phyloP scores from a whole-genome alignment of 2,797 vertebrate species.

The Poliocrania exsul region DNA sequence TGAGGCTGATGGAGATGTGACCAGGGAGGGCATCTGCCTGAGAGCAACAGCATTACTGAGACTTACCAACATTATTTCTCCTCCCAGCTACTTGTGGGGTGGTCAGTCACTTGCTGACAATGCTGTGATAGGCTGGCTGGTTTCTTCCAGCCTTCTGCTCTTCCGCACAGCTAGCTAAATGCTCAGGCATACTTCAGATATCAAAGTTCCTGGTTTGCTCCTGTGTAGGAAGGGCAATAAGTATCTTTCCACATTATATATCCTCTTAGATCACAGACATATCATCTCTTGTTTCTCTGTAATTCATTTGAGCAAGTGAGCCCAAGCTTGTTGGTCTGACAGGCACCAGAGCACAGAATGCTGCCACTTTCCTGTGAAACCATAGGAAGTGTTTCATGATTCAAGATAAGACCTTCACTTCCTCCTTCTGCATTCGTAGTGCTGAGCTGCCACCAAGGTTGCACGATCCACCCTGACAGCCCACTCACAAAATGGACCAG shows the following conservation, averaged over 20 bases:
- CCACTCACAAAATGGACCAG: conserved; percentile 78
- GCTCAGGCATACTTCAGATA: background rate
- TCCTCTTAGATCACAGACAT: background rate
- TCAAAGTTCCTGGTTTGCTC: background rate
- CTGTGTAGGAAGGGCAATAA: background rate
- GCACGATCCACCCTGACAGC: background rate
- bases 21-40: background rate
- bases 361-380: background rate
- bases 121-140: background rate
- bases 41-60: background rate
- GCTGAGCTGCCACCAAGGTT: background rate
- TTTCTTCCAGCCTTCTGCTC: background rate
- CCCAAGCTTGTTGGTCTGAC: background rate
- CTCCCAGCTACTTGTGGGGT: background rate
- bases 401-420: conserved; percentile 70
- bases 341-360: background rate
- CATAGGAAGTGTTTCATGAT: conserved; percentile 58
- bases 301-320: background rate
- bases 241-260: background rate
- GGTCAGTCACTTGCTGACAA: accelerated
- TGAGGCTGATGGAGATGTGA: background rate
- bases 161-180: background rate
- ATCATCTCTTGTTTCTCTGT: background rate
- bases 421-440: conserved; percentile 49
- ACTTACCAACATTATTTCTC: background rate